phyloP scores from a whole-genome alignment of 2,113 vertebrate genomes.

The Furnarius figulus region DNA sequence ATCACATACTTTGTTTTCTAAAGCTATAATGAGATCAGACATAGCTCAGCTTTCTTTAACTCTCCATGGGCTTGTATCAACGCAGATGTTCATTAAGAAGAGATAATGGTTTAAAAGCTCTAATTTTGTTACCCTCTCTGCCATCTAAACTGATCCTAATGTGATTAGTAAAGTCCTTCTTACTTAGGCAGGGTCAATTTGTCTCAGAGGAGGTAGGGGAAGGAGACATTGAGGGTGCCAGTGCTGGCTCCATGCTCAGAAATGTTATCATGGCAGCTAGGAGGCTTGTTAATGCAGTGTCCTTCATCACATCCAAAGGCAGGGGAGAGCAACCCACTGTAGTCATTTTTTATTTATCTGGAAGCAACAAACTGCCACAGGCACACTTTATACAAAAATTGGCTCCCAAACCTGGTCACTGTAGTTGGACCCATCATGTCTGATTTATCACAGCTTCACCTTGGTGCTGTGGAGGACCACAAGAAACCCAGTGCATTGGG shows the following conservation, averaged over 20 bases:
- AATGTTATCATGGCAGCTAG: slow-evolving; percentile 40
- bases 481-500: neutral
- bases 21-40: slow-evolving; percentile 50
- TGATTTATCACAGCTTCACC: neutral
- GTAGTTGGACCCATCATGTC: neutral
- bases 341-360: slow-evolving; percentile 24
- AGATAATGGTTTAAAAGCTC: slow-evolving; percentile 77
- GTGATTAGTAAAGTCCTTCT: slow-evolving; percentile 70
- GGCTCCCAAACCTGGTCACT: neutral
- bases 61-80: slow-evolving; percentile 26
- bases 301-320: slow-evolving; percentile 19
- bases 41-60: slow-evolving; percentile 37
- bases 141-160: slow-evolving; percentile 72
- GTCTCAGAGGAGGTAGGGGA: slow-evolving; percentile 40
- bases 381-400: neutral
- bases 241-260: slow-evolving; percentile 40
- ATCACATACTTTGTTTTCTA: slow-evolving; percentile 11
- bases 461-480: neutral
- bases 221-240: slow-evolving; percentile 31
- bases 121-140: slow-evolving; percentile 73
- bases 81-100: slow-evolving; percentile 42
- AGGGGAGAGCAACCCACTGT: neutral
- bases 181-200: slow-evolving; percentile 72
- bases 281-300: slow-evolving; percentile 22
- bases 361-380: neutral